Conservation (phyloP, 2,888 invertebrate species). For the Gymnosoma rotundatum region DNA sequence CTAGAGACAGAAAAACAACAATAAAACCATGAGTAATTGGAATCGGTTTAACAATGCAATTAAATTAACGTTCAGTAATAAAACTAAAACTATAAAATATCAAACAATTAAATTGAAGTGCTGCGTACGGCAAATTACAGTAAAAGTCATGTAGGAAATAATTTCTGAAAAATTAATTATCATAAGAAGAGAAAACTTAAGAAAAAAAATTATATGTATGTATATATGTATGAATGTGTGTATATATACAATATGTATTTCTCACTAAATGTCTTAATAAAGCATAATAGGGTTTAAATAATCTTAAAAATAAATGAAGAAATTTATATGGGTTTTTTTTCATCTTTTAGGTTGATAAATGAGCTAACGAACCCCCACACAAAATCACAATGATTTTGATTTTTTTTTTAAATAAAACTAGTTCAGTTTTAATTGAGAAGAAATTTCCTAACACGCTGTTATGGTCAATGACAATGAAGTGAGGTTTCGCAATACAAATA, state of each 20-base stretch:
- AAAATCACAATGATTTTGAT: not conserved
- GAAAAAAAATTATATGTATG: not conserved
- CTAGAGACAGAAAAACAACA: not conserved
- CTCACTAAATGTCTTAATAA: not conserved
- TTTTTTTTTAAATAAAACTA: constrained; percentile 26
- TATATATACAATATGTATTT: no score
- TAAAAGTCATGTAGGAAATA: constrained; percentile 9
- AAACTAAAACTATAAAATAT: constrained; percentile 16
- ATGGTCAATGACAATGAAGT: constrained; percentile 69
- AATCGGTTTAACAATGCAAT: constrained; percentile 21
- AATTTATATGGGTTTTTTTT: no score
- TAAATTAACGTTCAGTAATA: constrained; percentile 1
- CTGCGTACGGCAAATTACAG: not conserved
- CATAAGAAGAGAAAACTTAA: not conserved
- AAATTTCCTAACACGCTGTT: constrained; percentile 52
- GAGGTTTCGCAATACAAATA: constrained; percentile 54
- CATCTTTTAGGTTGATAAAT: not conserved
- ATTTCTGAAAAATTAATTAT: not conserved
- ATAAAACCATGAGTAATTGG: constrained; percentile 22
- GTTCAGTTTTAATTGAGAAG: constrained; percentile 33
- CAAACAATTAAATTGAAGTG: not conserved
- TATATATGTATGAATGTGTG: no score
- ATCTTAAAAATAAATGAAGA: not conserved
- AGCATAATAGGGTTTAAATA: not conserved
- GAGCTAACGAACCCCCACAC: no score